Base-by-base conservation (phyloP, 2,888 invertebrate species). In the Lasioglossum lativentre region DNA sequence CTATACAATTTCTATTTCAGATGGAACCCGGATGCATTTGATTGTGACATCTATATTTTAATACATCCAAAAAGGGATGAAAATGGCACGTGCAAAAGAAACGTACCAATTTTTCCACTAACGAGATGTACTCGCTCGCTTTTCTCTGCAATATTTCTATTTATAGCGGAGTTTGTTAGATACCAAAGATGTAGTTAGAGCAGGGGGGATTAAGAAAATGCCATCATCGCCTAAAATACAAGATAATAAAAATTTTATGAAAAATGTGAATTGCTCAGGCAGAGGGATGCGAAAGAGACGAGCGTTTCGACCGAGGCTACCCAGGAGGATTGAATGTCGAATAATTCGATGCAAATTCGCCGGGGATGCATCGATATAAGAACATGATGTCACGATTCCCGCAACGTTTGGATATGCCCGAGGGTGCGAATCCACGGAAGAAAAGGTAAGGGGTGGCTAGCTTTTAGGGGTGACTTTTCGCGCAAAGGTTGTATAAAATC, bases 221-320 rank as follows among this genome's bases (percentile, higher is more conserved):
- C n/a, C n/a, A n/a, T n/a, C n/a, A n/a, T n/a, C n/a, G n/a, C n/a
- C n/a, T n/a, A n/a, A n/a, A n/a, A n/a, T n/a, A n/a, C n/a, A n/a
- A n/a, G n/a, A n/a, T n/a, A n/a, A n/a, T n/a, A n/a, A n/a, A n/a
- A n/a, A n/a, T n/a, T n/a, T n/a, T n/a, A n/a, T n/a, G n/a, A n/a
- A n/a, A n/a, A n/a, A n/a, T n/a, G n/a, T n/a, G n/a, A 34, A 82
- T 78, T 83, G 63, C 72, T 56, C 83, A 85, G 85, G 82, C 78
- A 75, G 71, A n/a, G 85, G 80, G 70, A 83, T 83, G 83, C 73
- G 83, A 80, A 42, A 70, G 68, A 70, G 80, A 79, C 73, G 79
- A 76, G 83, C 42, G 73, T 76, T 42, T 63, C 76, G 74, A 79
- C 52, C 76, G 79, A 45, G 76, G 59, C 59, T 73, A 56, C 68